phyloP scores from a whole-genome alignment of 2,797 vertebrate species.

The Hydrocynus forskahlii region DNA sequence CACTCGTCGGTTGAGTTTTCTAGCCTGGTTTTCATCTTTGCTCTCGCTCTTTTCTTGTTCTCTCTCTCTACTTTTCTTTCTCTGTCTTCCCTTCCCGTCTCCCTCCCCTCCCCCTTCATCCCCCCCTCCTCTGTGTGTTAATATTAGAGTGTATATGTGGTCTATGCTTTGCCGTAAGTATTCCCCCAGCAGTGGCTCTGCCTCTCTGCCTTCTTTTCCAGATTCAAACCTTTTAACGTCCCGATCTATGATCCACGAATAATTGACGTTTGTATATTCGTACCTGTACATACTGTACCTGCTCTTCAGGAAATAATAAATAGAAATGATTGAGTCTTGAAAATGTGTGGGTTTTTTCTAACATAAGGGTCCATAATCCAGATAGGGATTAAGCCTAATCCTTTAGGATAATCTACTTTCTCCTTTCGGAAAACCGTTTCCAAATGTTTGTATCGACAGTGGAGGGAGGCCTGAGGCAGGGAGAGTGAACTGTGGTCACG shows the following conservation, averaged over 20 bases:
- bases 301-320: conserved; percentile 42
- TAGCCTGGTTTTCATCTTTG: conserved; percentile 41
- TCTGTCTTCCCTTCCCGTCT: conserved; percentile 38
- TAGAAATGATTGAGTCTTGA: neutral
- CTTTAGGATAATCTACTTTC: no score
- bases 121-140: conserved; percentile 6
- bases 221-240: conserved; percentile 34
- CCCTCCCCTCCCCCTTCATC: conserved; percentile 10
- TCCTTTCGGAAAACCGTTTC: no score
- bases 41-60: conserved; percentile 10
- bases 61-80: neutral
- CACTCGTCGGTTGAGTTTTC: conserved; percentile 9
- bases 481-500: no score
- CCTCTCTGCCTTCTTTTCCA: conserved; percentile 52
- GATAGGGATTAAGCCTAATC: no score
- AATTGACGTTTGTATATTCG: conserved; percentile 41
- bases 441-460: no score
- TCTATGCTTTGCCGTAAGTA: conserved; percentile 60
- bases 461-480: no score
- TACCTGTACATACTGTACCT: conserved; percentile 50
- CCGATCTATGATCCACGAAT: conserved; percentile 20
- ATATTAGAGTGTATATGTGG: conserved; percentile 41
- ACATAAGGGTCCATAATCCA: neutral
- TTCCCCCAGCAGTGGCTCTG: conserved; percentile 31
- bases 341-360: neutral